These are phyloP conservation scores for Gnathonemus longibarbis DNA, from an alignment of 2,113 vertebrate genomes.

Conservation along the genomic window DNA sequence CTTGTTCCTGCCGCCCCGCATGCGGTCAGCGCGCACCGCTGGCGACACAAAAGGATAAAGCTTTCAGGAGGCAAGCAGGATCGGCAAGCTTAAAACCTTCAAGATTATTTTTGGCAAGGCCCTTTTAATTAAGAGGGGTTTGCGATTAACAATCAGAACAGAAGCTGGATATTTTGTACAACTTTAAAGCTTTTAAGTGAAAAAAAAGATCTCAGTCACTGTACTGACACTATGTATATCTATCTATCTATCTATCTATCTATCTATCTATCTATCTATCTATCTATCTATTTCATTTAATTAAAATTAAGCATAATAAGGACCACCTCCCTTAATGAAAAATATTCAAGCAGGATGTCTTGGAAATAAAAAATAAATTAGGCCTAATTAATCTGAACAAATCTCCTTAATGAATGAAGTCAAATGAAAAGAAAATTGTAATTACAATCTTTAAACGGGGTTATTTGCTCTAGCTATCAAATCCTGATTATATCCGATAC, in stretches of 20 bases:
- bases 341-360: not conserved
- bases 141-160: not conserved
- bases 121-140: not conserved
- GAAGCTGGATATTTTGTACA: not conserved
- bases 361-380: not conserved
- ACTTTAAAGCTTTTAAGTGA: not conserved
- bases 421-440: not conserved
- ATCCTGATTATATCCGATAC: not conserved
- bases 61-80: not conserved
- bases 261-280: not conserved
- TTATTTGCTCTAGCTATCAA: not conserved
- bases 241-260: conserved; percentile 4
- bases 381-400: not conserved
- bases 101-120: not conserved
- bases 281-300: not conserved
- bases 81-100: not conserved
- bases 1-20: conserved; percentile 87
- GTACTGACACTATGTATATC: not conserved
- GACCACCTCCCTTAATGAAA: not conserved
- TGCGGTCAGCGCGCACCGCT: conserved; percentile 87
- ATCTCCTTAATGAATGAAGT: not conserved
- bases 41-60: not conserved
- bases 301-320: not conserved
- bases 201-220: not conserved
- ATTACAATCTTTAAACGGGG: not conserved